Evolutionary conservation across 2,888 invertebrate species (phyloP).

Genomic region (Belgica antarctica): DNA sequence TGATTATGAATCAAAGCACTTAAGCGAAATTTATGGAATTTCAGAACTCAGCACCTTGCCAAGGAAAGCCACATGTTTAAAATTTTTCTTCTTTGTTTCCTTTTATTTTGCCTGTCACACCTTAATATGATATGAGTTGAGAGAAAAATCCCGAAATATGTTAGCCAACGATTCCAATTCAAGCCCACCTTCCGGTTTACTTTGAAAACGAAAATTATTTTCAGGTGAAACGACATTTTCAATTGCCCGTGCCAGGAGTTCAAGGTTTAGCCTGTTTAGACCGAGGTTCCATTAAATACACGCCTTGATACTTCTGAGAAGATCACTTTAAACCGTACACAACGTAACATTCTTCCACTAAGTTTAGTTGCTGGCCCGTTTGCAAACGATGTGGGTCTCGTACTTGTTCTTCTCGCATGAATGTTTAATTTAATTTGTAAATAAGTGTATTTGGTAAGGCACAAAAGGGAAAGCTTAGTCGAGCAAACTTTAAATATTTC

Average conservation of each 20-base stretch:
- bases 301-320: no score
- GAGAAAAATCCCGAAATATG: not conserved
- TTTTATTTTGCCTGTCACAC: not conserved
- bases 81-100: not conserved
- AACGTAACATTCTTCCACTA: no score
- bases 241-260: no score
- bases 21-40: not conserved
- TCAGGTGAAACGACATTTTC: no score
- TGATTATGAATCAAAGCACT: not conserved
- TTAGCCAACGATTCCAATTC: no score
- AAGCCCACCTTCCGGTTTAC: no score
- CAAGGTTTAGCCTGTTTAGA: no score
- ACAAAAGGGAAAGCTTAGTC: not conserved
- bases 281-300: no score
- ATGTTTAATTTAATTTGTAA: not conserved
- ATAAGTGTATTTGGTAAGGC: not conserved
- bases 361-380: no score
- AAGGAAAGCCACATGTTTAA: not conserved
- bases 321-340: no score
- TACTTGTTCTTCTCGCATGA: not conserved
- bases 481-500: slow-evolving; percentile 1
- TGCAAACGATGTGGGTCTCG: not conserved
- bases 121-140: not conserved
- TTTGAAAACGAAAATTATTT: no score
- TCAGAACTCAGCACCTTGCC: not conserved